phyloP scores from a whole-genome alignment of 2,797 vertebrate genomes.

The Apogon hyalosoma region DNA sequence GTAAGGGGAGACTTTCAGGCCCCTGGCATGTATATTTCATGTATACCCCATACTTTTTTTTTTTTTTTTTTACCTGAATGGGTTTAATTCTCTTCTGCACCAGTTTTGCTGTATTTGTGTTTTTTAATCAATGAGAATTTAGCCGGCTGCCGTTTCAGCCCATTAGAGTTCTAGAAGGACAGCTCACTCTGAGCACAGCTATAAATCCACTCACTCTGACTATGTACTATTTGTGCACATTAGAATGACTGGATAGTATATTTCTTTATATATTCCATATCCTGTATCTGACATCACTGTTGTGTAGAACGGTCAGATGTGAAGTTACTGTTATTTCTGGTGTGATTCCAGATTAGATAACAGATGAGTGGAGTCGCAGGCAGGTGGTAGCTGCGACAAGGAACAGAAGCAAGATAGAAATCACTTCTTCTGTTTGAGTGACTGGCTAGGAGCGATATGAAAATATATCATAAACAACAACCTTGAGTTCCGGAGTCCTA shows the following conservation, averaged over 20 bases:
- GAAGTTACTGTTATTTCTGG: background rate
- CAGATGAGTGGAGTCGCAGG: background rate
- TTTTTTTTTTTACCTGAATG: background rate
- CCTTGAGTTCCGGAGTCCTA: too few relatives aligned
- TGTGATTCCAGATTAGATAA: background rate
- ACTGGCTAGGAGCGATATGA: too few relatives aligned
- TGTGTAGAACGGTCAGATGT: background rate
- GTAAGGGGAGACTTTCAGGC: background rate
- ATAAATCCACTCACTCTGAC: slow-evolving; percentile 15
- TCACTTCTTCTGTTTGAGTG: too few relatives aligned
- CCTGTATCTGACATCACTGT: background rate
- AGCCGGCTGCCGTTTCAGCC: slow-evolving; percentile 4
- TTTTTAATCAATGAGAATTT: slow-evolving; percentile 11
- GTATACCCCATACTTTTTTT: background rate
- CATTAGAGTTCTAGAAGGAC: background rate
- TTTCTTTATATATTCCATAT: background rate
- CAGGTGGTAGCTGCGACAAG: background rate
- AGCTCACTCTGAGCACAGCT: background rate
- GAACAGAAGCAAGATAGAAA: too few relatives aligned
- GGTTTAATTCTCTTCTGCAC: background rate
- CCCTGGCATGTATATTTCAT: background rate
- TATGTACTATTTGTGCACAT: slow-evolving; percentile 16
- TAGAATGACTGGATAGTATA: slow-evolving; percentile 2
- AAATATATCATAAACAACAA: too few relatives aligned
- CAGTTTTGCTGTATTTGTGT: background rate